Evolutionary conservation across 2,888 invertebrate species (phyloP), one percentile per base, ranked within the genome.

Genomic region (Hyposoter dolosus): DNA sequence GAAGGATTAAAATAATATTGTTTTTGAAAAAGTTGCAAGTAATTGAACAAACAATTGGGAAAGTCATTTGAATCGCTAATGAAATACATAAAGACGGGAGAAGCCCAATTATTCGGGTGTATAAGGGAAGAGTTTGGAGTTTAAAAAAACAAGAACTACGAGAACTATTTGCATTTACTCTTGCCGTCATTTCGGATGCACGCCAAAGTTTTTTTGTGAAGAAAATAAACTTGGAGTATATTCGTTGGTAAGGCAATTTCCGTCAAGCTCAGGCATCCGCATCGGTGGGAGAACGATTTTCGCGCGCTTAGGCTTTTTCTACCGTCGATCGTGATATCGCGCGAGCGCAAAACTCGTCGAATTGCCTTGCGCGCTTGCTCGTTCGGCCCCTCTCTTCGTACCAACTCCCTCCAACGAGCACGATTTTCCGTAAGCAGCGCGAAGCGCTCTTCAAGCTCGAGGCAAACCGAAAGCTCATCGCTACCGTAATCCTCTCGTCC

Each of bases 391-490:
- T 60, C 32, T 28, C 35, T 19, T 19, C 15, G 47, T 65, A 45
- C 47, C 5, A 28, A 60, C 63, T 47, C 43, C 32, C 47, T 72
- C 79, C 85, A n/a, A 40, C 50, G 56, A 53, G 43, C 66, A 7
- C 65, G 77, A 65, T 50, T 66, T 74, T 40, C 79, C 79, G 43
- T 17, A 53, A 71, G 53, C 56, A 63, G 76, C 83, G 40, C 80
- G 76, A 50, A 71, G 71, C 80, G 85, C 79, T 76, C 80, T 76
- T 80, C 65, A 56, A 83, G 79, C 80, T 53, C 65, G 65, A 71
- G 56, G 71, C 65, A 50, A 71, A 72, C 80, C 43, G 71, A 72
- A 80, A 80, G 63, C 72, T 50, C 74, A 50, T 50, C 53, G 66
- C 68, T 66, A 53, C 66, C 66, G 43, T 53, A 78, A 66, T 68